Percentiles rank a stretch among this genome's conserved stretches.
Evolutionary conservation across 2,113 vertebrate genomes (phyloP).

Genomic region (Scopus umbretta): DNA sequence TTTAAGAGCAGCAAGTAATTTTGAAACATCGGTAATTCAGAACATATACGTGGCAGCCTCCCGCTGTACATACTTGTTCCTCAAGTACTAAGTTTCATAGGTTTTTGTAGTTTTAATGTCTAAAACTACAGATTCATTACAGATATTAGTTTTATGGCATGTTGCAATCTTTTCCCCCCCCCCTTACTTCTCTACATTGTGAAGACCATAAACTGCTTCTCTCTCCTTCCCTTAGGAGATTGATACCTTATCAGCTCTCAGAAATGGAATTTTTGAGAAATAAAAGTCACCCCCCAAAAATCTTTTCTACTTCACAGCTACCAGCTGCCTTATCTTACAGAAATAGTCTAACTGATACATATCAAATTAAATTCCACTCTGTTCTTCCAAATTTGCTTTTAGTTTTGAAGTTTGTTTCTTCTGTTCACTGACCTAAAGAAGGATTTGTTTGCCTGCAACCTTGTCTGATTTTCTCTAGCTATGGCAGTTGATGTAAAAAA

Average conservation of each 20-base stretch:
- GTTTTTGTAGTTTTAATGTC: background rate
- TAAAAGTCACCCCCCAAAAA: background rate
- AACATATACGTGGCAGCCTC: background rate
- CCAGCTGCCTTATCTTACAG: background rate
- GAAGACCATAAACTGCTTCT: background rate
- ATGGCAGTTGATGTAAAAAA: background rate
- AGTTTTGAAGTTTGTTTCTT: background rate
- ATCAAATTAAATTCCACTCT: background rate
- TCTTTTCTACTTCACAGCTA: background rate
- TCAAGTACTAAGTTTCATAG: background rate
- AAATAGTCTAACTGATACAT: background rate
- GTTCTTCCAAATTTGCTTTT: background rate
- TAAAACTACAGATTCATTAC: background rate
- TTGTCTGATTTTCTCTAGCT: background rate
- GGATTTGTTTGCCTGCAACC: background rate
- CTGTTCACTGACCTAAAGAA: background rate
- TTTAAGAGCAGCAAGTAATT: background rate
- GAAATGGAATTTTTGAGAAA: background rate
- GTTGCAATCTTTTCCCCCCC: background rate
- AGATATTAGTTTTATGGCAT: background rate
- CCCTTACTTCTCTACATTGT: background rate
- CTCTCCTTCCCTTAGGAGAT: background rate
- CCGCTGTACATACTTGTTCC: background rate
- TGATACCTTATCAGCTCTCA: background rate
- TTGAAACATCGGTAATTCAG: background rate